phyloP scores from a whole-genome alignment of 2,888 invertebrate genomes.

The Microchrysa polita region DNA sequence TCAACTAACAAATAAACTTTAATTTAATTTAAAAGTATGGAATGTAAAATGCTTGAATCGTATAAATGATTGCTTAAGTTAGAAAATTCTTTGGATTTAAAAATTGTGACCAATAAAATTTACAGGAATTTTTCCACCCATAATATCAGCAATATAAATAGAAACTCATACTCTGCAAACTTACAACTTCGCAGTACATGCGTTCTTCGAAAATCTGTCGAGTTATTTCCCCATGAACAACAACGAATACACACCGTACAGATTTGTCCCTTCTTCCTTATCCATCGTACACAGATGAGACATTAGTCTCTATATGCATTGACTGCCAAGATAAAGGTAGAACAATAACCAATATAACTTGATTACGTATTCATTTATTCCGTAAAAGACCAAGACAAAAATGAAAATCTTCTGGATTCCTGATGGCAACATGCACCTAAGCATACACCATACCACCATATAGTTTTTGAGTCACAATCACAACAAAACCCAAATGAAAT shows the following conservation, averaged over 20 bases:
- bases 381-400: slow-evolving; percentile 35
- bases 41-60: too few species aligned
- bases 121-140: slow-evolving; percentile 55
- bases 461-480: slow-evolving; percentile 12
- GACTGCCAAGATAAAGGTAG: slow-evolving; percentile 46
- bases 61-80: background rate
- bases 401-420: slow-evolving; percentile 13
- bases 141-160: slow-evolving; percentile 54
- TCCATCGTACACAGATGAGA: slow-evolving; percentile 39
- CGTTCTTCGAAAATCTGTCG: too few species aligned
- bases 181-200: background rate
- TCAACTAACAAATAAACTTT: too few species aligned
- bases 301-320: slow-evolving; percentile 47
- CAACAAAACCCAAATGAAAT: too few species aligned
- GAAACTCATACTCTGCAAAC: slow-evolving; percentile 16
- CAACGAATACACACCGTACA: slow-evolving; percentile 33
- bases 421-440: background rate
- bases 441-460: too few species aligned
- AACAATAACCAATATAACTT: slow-evolving; percentile 51
- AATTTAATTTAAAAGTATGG: too few species aligned
- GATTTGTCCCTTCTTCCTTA: slow-evolving; percentile 46
- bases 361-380: slow-evolving; percentile 51
- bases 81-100: too few species aligned
- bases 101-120: slow-evolving; percentile 55
- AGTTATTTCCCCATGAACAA: too few species aligned